Conservation (phyloP, 2,888 invertebrate genomes). For the Chrysolina haemoptera region DNA sequence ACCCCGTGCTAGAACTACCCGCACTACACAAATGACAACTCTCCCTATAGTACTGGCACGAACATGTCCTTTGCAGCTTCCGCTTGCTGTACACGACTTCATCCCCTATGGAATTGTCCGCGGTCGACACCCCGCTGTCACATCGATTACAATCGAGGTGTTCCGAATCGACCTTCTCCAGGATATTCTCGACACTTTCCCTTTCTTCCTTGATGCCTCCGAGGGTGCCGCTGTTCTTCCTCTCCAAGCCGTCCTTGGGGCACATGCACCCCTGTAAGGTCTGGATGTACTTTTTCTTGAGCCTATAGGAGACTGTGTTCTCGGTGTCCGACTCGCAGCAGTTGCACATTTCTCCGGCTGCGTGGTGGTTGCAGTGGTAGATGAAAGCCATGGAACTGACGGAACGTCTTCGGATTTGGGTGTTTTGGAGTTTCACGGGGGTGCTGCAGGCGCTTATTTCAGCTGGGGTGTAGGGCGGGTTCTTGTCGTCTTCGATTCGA, state of each 20-base stretch:
- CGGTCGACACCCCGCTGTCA: constrained; percentile 71
- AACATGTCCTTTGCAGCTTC: constrained; percentile 69
- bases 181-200: constrained; percentile 68
- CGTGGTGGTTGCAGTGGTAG: constrained; percentile 70
- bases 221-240: constrained; percentile 66
- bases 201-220: constrained; percentile 71
- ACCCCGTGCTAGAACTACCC: constrained; percentile 67
- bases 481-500: constrained; percentile 50
- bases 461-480: constrained; percentile 48
- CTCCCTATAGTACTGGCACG: constrained; percentile 68
- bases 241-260: constrained; percentile 63
- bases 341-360: constrained; percentile 69
- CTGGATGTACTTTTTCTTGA: constrained; percentile 69
- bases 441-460: constrained; percentile 68
- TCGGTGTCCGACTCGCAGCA: constrained; percentile 70
- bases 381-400: constrained; percentile 70
- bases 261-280: constrained; percentile 64
- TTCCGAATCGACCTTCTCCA: constrained; percentile 70
- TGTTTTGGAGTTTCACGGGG: constrained; percentile 67
- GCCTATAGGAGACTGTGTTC: constrained; percentile 67
- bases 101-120: constrained; percentile 68
- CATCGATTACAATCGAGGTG: constrained; percentile 73
- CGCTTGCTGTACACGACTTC: constrained; percentile 68
- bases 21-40: constrained; percentile 66
- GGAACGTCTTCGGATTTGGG: constrained; percentile 68